A percentile compares a stretch with the other conserved stretches of the same genome.
Evolutionary conservation across 1,140 invertebrate species (phyloP).

Genomic region (Hormaphis cornu): DNA sequence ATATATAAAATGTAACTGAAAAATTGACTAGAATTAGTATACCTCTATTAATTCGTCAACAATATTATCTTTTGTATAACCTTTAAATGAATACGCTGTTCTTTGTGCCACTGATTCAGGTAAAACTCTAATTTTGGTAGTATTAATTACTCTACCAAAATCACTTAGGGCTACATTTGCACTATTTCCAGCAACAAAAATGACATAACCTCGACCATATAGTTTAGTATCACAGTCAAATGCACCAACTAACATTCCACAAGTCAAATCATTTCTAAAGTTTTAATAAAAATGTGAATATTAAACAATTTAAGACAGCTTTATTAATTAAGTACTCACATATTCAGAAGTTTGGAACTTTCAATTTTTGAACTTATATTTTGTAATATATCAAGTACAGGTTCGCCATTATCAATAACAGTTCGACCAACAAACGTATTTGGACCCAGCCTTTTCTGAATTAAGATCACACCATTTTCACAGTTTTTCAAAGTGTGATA

Average conservation of each 20-base stretch:
- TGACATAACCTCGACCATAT: slow-evolving; percentile 15
- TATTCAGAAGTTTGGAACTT: neutral
- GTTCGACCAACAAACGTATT: slow-evolving; percentile 1
- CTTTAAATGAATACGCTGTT: slow-evolving; percentile 16
- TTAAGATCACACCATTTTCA: neutral
- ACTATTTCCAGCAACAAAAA: slow-evolving; percentile 6
- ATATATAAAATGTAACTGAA: too few species aligned
- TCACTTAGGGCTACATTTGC: slow-evolving; percentile 7
- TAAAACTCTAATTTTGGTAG: neutral
- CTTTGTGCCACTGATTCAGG: neutral
- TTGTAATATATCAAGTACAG: slow-evolving; percentile 5
- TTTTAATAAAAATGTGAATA: neutral
- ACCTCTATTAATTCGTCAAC: slow-evolving; percentile 5
- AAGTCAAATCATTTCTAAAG: neutral
- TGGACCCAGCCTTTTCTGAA: slow-evolving; percentile 17
- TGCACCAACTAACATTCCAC: slow-evolving; percentile 14
- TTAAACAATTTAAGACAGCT: neutral
- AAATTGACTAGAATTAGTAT: neutral
- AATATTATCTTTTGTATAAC: neutral
- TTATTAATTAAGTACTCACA: neutral
- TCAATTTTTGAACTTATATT: slow-evolving; percentile 6
- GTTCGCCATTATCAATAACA: slow-evolving; percentile 9
- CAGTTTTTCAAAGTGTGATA: slow-evolving; percentile 18
- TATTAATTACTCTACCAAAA: slow-evolving; percentile 23
- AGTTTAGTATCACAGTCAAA: neutral